Evolutionary conservation across 2,888 invertebrate species (phyloP).

Genomic region (Embidobia sp.): DNA sequence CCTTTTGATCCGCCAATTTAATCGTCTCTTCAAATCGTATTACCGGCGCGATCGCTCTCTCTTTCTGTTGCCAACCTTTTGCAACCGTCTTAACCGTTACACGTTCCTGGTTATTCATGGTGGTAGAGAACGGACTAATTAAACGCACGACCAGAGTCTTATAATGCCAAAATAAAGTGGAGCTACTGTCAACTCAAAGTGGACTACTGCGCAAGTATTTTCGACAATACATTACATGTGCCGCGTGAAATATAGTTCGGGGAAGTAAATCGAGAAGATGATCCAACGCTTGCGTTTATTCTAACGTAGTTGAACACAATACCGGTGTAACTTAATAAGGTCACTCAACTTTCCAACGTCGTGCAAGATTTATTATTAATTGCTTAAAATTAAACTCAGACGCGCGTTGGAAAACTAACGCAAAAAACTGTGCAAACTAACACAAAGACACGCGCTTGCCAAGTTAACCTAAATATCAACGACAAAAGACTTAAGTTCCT

Average conservation of each 20-base stretch:
- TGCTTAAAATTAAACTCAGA: not conserved
- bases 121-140: constrained; percentile 39
- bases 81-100: constrained; percentile 21
- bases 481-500: no score
- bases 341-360: constrained; percentile 19
- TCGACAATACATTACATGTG: constrained; percentile 34
- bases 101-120: constrained; percentile 24
- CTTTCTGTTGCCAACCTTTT: constrained; percentile 65
- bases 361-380: constrained; percentile 2
- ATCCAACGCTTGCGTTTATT: constrained; percentile 27
- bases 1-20: constrained; percentile 63
- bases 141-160: constrained; percentile 18
- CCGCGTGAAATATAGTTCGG: constrained; percentile 36
- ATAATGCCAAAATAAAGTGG: constrained; percentile 50
- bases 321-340: constrained; percentile 15
- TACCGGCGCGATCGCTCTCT: constrained; percentile 58
- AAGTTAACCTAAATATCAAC: no score
- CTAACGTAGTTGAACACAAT: constrained; percentile 14
- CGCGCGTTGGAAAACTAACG: not conserved
- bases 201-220: constrained; percentile 49
- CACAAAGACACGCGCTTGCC: no score
- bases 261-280: constrained; percentile 40
- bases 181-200: constrained; percentile 39
- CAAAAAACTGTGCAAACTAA: no score
- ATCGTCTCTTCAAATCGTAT: constrained; percentile 41